Base-by-base conservation (phyloP, 2,113 vertebrate genomes). In the Hippocampus zosterae region DNA sequence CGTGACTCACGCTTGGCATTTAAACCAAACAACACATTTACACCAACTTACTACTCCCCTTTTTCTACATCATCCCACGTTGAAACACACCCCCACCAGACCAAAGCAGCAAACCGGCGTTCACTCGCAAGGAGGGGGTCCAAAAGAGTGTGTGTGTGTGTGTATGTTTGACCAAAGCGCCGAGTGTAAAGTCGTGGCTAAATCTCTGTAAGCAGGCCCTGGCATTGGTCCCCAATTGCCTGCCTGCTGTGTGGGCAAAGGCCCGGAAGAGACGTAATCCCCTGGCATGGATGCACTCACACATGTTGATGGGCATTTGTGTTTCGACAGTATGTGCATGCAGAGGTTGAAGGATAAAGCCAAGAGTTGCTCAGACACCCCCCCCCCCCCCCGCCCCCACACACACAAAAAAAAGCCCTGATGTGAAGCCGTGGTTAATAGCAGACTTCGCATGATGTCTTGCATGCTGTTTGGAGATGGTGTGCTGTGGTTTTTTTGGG, bases 201-300 rank as follows among this genome's bases (percentile, higher is more conserved):
- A 91, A 86, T 79, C 87, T 87, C 79, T 75, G 79, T 89, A 89
- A 91, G 89, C 84, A 84, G 84, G 75, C 77, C 72, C 80, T 90
- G 89, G 85, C 88, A 74, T 27, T 59, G 72, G 72, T 87, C 70
- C 79, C 81, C 77, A 62, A 78, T 81, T 85, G 85, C 79, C 88
- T 78, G 80, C 81, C 82, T 77, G 75, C 86, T 73, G 78, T 69
- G 81, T 70, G 76, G 84, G 79, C 69, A 66, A 53, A 63, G 81
- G 73, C 80, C 83, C 68, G 83, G 66, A 75, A 53, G 72, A 74
- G 81, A 75, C 75, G 71, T 90, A 90, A 89, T 89, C 87, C 79
- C 74, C 72, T 84, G 84, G 83, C 81, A 71, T 70, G 78, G 78
- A 71, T 7, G 62, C 19, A 74, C 75, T 84, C 78, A 80, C 80